These are phyloP conservation scores for Anthoscopus minutus DNA, from an alignment of 2,113 vertebrate genomes.

Conservation along the genomic window DNA sequence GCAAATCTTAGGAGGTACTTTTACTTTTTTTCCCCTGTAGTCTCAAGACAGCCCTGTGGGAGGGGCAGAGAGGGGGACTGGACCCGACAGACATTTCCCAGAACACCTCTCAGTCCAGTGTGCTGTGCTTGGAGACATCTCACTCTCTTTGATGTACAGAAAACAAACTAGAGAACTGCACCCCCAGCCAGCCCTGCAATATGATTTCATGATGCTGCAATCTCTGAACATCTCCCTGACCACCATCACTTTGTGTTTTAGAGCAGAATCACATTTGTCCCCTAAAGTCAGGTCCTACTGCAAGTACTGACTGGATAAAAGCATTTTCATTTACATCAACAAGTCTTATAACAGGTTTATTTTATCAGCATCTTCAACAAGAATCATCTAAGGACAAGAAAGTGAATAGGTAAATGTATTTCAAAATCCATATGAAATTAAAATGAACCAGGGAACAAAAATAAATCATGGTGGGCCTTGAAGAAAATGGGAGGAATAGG, in stretches of 20 bases:
- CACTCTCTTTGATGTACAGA: background rate
- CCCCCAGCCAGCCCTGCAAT: background rate
- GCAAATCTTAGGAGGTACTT: background rate
- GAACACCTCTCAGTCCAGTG: background rate
- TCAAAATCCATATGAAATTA: background rate
- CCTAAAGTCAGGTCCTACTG: background rate
- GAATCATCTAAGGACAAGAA: background rate
- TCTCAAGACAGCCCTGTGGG: background rate
- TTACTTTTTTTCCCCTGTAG: background rate
- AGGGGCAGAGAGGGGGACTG: background rate
- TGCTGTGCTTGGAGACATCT: rapidly evolving
- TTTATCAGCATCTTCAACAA: background rate
- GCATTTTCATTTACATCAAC: background rate
- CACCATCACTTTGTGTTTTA: background rate
- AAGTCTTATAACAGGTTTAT: background rate
- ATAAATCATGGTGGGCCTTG: background rate
- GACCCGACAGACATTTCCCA: background rate
- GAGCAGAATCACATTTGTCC: background rate
- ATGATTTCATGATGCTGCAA: background rate
- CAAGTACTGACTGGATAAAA: background rate
- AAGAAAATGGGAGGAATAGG: background rate
- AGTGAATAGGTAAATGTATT: background rate
- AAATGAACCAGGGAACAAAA: background rate
- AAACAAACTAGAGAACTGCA: background rate
- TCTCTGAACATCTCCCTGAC: background rate